These are phyloP conservation scores for Drosophila sechellia DNA, from an alignment of 1,140 invertebrate species.

Conservation along the genomic window DNA sequence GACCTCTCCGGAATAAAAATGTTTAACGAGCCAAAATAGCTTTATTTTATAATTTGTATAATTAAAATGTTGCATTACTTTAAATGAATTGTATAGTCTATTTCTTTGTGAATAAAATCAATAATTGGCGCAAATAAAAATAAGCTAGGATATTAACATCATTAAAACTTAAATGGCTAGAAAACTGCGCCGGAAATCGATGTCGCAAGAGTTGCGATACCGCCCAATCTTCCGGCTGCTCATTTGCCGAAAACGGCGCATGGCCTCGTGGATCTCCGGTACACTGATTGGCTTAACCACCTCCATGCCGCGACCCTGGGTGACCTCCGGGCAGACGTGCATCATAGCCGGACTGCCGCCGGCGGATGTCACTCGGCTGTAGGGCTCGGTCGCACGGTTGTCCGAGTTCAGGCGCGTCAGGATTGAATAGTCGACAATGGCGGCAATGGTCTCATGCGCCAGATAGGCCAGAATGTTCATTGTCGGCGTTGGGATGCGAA, in stretches of 20 bases:
- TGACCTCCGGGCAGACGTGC: constrained; percentile 83
- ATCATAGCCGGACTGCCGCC: constrained; percentile 81
- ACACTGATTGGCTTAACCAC: constrained; percentile 82
- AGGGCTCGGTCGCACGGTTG: constrained; percentile 77
- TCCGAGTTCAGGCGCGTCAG: constrained; percentile 76
- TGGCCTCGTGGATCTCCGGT: constrained; percentile 82
- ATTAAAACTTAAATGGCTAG: constrained; percentile 67
- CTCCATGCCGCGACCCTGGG: constrained; percentile 81
- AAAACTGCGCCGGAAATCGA: constrained; percentile 73
- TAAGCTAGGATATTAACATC: too few relatives aligned
- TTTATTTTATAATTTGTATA: background rate
- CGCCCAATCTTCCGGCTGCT: constrained; percentile 73
- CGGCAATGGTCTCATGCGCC: constrained; percentile 81
- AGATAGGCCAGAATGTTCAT: constrained; percentile 83
- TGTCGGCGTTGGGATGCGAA: constrained; percentile 73
- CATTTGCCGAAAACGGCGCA: constrained; percentile 79
- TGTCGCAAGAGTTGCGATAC: constrained; percentile 77
- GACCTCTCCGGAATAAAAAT: too few relatives aligned
- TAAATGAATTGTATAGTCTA: background rate
- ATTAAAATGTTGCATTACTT: background rate
- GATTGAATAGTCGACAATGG: constrained; percentile 82
- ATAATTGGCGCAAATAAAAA: too few relatives aligned
- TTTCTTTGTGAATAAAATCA: background rate
- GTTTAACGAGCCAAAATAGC: too few relatives aligned
- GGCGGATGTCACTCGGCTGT: constrained; percentile 77